Conservation (phyloP, 2,888 invertebrate species). For the Tolmerus cingulatus region DNA sequence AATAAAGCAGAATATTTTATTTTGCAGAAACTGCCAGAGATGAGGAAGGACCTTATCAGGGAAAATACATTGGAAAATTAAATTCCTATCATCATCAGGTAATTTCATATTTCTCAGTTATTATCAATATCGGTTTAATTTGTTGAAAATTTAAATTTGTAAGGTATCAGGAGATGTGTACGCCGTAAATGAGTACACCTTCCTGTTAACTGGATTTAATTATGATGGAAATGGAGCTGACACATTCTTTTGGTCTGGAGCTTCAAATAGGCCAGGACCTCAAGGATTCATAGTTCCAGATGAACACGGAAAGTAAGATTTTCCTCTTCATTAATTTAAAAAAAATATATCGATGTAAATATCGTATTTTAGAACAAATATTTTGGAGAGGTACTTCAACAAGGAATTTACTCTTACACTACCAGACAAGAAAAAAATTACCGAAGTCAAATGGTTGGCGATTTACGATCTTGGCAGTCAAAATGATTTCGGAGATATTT, state of each 20-base stretch:
- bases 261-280: slow-evolving; percentile 83
- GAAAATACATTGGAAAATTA: slow-evolving; percentile 82
- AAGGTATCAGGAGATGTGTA: slow-evolving; percentile 87
- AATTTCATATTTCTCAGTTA: slow-evolving; percentile 32
- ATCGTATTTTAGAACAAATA: slow-evolving; percentile 73
- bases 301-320: slow-evolving; percentile 78
- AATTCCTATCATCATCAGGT: slow-evolving; percentile 90
- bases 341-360: background rate
- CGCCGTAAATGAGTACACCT: slow-evolving; percentile 85
- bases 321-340: background rate
- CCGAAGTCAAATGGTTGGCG: slow-evolving; percentile 88
- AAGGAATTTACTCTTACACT: slow-evolving; percentile 82
- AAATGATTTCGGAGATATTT: slow-evolving; percentile 89
- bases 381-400: slow-evolving; percentile 84
- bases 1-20: background rate
- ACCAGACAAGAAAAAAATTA: slow-evolving; percentile 85
- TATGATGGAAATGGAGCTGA: slow-evolving; percentile 92
- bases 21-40: slow-evolving; percentile 63
- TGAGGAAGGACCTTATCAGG: slow-evolving; percentile 78
- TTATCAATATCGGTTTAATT: background rate
- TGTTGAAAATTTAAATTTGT: background rate
- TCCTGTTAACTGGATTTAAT: slow-evolving; percentile 81
- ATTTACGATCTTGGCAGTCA: slow-evolving; percentile 86
- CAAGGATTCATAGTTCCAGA: slow-evolving; percentile 93
- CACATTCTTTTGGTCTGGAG: slow-evolving; percentile 94